These are phyloP conservation scores for Ectemnius continuus DNA, from an alignment of 2,888 invertebrate genomes.

Conservation along the genomic window DNA sequence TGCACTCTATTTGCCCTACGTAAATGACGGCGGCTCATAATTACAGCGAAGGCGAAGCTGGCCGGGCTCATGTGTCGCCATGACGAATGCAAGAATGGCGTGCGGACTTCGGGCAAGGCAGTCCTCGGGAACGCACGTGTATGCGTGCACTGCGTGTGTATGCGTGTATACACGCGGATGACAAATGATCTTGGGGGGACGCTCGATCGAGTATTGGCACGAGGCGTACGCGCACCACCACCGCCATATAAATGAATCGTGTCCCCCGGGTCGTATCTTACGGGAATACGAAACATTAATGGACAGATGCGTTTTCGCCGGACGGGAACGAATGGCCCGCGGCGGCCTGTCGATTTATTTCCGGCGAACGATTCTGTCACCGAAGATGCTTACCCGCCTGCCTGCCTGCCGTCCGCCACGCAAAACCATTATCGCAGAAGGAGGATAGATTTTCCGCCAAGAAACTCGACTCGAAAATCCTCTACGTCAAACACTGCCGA, in stretches of 20 bases:
- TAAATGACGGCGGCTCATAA: constrained; percentile 41
- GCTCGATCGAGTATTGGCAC: constrained; percentile 75
- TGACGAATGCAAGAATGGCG: constrained; percentile 60
- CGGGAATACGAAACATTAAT: constrained; percentile 76
- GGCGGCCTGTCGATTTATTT: constrained; percentile 73
- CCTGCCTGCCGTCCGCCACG: constrained; percentile 34
- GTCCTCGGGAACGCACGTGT: neutral
- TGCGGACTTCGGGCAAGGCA: constrained; percentile 20
- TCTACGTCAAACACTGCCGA: too few relatives aligned
- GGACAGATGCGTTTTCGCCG: constrained; percentile 73
- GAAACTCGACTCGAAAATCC: constrained; percentile 23
- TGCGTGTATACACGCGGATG: constrained; percentile 53
- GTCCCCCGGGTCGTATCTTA: constrained; percentile 73
- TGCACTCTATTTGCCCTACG: constrained; percentile 21
- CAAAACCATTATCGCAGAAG: constrained; percentile 41
- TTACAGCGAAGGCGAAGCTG: constrained; percentile 27
- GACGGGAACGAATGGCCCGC: constrained; percentile 72
- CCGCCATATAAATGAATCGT: constrained; percentile 74
- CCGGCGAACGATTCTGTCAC: constrained; percentile 61
- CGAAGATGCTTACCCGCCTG: constrained; percentile 37
- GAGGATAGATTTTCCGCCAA: constrained; percentile 5
- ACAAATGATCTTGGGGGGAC: constrained; percentile 69
- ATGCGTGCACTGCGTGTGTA: constrained; percentile 9
- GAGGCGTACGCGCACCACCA: constrained; percentile 57
- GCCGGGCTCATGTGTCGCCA: constrained; percentile 37